Percentiles rank a stretch among this genome's conserved stretches.
Evolutionary conservation across 2,888 invertebrate genomes (phyloP).

Genomic region (Scaptomyza parva): DNA sequence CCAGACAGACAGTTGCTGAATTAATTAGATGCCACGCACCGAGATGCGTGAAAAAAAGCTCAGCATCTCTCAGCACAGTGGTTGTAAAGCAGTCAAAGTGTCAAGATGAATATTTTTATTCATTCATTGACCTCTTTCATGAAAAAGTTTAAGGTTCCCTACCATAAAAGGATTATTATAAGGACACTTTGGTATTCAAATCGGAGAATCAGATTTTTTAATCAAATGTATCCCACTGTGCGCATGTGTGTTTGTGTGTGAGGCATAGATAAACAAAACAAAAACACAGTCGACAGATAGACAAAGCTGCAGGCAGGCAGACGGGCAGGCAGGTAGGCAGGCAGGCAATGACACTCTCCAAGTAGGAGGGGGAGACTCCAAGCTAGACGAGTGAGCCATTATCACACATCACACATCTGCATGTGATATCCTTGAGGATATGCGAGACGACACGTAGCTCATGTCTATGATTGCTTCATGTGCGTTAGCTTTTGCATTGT

Average conservation of each 20-base stretch:
- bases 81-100: neutral
- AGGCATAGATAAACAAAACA: slow-evolving; percentile 54
- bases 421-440: slow-evolving; percentile 83
- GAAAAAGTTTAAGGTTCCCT: no score
- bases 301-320: slow-evolving; percentile 26
- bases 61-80: slow-evolving; percentile 39
- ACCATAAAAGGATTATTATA: no score
- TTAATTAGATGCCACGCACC: slow-evolving; percentile 82
- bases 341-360: no score
- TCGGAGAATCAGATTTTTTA: no score
- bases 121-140: no score
- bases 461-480: slow-evolving; percentile 70
- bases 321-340: slow-evolving; percentile 2
- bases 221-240: slow-evolving; percentile 36
- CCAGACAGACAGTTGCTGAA: slow-evolving; percentile 66
- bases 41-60: slow-evolving; percentile 54
- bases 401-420: slow-evolving; percentile 82
- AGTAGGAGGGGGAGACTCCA: no score
- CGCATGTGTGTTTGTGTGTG: slow-evolving; percentile 14
- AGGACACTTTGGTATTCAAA: no score
- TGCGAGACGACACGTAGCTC: slow-evolving; percentile 81
- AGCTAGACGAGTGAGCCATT: slow-evolving; percentile 69
- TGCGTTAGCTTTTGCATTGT: slow-evolving; percentile 50
- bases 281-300: slow-evolving; percentile 39
- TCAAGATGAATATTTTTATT: no score